These are phyloP conservation scores for Pachypsylla venusta DNA, from an alignment of 1,140 invertebrate species.

Conservation along the genomic window DNA sequence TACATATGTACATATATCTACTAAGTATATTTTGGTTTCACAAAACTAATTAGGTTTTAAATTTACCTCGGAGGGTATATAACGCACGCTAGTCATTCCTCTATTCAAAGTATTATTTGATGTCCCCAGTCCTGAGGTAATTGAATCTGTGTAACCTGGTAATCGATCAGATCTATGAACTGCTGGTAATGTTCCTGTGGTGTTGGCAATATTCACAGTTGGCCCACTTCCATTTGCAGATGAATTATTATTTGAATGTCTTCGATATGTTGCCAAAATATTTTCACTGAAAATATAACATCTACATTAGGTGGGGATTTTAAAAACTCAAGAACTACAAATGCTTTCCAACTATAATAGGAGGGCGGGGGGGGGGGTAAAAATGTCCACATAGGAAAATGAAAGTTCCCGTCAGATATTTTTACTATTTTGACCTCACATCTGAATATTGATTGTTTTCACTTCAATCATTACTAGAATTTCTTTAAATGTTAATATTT, in stretches of 20 bases:
- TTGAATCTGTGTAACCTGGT: not conserved
- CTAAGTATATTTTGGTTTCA: no score
- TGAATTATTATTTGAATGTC: slow-evolving; percentile 1
- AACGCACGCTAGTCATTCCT: not conserved
- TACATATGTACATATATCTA: no score
- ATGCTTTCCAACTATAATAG: no score
- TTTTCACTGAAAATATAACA: not conserved
- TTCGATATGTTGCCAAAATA: not conserved
- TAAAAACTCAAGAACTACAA: no score
- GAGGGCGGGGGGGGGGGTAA: no score
- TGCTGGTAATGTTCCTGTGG: not conserved
- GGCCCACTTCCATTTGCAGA: slow-evolving; percentile 3
- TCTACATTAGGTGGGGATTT: no score
- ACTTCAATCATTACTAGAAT: no score
- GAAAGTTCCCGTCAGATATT: no score
- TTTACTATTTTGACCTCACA: no score
- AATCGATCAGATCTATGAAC: not conserved
- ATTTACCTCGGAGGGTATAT: slow-evolving; percentile 5
- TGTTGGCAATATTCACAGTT: not conserved
- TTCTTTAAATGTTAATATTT: no score
- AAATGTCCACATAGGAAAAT: no score
- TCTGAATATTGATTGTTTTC: no score
- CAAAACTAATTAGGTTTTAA: not conserved
- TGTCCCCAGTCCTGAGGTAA: not conserved
- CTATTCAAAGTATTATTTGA: not conserved